These are phyloP conservation scores for Calephelis virginiensis DNA, from an alignment of 1,140 invertebrate genomes.

Conservation along the genomic window DNA sequence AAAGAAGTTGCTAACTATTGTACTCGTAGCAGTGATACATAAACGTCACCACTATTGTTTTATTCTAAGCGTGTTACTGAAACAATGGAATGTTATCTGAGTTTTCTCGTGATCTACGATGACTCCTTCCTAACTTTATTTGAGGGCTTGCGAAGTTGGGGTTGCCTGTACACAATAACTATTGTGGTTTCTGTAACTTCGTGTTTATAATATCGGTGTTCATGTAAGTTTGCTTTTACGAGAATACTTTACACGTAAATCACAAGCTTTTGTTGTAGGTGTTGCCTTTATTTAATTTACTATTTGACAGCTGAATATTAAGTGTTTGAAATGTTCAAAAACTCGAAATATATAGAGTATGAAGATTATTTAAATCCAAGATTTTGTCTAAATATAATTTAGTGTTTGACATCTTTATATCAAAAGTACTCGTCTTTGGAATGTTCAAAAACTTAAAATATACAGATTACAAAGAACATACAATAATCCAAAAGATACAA, in stretches of 20 bases:
- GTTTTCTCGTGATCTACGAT: constrained; percentile 30
- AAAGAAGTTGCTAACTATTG: constrained; percentile 27
- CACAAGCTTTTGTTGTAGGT: neutral
- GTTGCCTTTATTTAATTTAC: no score
- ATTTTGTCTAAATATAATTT: no score
- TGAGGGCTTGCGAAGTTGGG: constrained; percentile 10
- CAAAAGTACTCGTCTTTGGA: no score
- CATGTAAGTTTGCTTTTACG: constrained; percentile 15
- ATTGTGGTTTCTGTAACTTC: constrained; percentile 16
- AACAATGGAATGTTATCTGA: constrained; percentile 31
- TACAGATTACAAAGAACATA: no score
- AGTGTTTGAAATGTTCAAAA: no score
- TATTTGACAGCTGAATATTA: no score
- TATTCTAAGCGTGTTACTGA: constrained; percentile 21
- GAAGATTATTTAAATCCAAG: no score
- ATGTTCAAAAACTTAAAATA: no score
- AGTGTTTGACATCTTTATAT: no score
- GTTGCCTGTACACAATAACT: constrained; percentile 17
- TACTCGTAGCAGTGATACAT: constrained; percentile 25
- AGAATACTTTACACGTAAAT: constrained; percentile 12
- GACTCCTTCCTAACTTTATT: constrained; percentile 27
- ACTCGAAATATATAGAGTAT: no score
- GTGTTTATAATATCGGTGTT: constrained; percentile 15
- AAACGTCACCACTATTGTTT: constrained; percentile 24
- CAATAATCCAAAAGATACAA: no score